Conservation (phyloP, 2,888 invertebrate species). For the Nezara viridula region DNA sequence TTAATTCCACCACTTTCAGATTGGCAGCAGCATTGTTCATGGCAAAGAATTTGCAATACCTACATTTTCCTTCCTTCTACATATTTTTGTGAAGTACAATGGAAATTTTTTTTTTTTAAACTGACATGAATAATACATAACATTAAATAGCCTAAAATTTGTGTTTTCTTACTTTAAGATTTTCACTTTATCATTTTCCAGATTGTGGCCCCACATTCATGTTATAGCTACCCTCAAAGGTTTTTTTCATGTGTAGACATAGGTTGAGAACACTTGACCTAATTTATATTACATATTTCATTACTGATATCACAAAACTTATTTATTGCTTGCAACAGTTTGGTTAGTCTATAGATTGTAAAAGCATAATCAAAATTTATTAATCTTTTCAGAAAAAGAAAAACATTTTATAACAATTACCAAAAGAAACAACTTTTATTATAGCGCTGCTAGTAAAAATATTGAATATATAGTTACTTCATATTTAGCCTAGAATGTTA, state of each 20-base stretch:
- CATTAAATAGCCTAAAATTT: background rate
- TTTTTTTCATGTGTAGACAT: background rate
- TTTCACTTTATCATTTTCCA: background rate
- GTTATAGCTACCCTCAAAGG: background rate
- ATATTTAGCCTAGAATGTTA: background rate
- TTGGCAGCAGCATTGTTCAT: no score
- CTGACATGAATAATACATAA: background rate
- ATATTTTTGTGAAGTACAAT: background rate
- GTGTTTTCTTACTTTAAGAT: background rate
- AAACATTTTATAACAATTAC: background rate
- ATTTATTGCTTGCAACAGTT: background rate
- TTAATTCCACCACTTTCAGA: no score
- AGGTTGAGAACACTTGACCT: background rate
- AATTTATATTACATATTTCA: background rate
- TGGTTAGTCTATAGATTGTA: background rate
- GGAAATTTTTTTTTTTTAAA: background rate
- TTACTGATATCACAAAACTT: background rate
- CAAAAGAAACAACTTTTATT: background rate
- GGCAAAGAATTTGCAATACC: no score
- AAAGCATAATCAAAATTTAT: background rate
- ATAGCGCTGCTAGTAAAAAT: background rate
- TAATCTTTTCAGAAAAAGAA: background rate
- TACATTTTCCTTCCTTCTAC: no score
- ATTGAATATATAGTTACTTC: conserved; percentile 10
- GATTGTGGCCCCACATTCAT: background rate